Conservation (phyloP, 2,797 vertebrate genomes). For the Aratinga solstitialis region DNA sequence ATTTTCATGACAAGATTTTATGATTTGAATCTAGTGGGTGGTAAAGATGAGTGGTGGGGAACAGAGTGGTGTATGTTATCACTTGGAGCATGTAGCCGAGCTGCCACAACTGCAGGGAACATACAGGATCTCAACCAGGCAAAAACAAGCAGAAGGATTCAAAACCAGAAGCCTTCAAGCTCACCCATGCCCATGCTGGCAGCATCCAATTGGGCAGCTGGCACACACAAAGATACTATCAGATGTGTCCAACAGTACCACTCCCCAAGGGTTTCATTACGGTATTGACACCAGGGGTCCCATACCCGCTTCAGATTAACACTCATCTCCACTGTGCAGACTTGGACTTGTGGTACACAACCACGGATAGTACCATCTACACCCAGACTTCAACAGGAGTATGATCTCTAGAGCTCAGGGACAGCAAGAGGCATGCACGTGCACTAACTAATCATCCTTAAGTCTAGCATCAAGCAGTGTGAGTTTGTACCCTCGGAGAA, state of each 20-base stretch:
- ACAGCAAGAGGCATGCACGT: fast-evolving
- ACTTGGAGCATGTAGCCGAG: fast-evolving
- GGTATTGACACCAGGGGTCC: neutral
- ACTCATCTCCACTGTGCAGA: fast-evolving
- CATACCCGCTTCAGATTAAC: neutral
- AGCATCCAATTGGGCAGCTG: neutral
- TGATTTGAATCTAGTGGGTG: neutral
- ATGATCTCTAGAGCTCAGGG: neutral
- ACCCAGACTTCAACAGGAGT: no score
- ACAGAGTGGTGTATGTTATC: neutral
- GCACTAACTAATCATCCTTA: neutral
- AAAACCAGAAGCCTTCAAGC: neutral
- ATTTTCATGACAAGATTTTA: neutral
- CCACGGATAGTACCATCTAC: fast-evolving
- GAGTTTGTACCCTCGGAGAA: neutral
- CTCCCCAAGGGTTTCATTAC: neutral
- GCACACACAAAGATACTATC: neutral
- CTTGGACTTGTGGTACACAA: no score
- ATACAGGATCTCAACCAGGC: neutral
- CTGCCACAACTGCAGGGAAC: neutral
- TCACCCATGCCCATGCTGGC: neutral
- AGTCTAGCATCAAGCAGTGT: neutral
- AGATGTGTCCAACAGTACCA: neutral
- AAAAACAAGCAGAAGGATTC: neutral
- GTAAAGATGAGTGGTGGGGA: neutral